Percentiles rank a stretch among this genome's conserved stretches.
phyloP scores from a whole-genome alignment of 2,113 vertebrate genomes.

The Lepidothrix coronata region DNA sequence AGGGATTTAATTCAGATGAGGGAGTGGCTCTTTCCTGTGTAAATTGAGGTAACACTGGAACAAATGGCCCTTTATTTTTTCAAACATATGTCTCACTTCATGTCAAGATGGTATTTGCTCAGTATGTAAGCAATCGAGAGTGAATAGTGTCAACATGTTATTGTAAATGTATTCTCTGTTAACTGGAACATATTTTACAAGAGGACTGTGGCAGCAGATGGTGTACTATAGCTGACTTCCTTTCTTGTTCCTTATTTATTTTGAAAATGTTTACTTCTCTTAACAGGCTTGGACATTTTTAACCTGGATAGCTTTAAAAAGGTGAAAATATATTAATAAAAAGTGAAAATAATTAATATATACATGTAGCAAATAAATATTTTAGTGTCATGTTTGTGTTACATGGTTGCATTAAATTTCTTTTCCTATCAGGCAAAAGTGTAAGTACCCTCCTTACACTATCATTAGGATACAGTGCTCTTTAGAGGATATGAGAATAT shows the following conservation, averaged over 20 bases:
- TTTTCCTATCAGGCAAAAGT: background rate
- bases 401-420: background rate
- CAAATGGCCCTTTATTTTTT: background rate
- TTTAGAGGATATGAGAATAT: background rate
- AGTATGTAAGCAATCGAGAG: background rate
- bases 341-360: background rate
- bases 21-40: background rate
- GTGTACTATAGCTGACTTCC: background rate
- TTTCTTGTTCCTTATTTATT: slow-evolving; percentile 5
- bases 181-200: background rate
- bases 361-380: slow-evolving; percentile 34
- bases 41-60: background rate
- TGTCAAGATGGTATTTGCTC: background rate
- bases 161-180: background rate
- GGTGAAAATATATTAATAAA: background rate
- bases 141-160: background rate
- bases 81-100: background rate
- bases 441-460: background rate
- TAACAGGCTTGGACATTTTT: background rate
- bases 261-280: background rate
- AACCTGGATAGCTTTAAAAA: background rate
- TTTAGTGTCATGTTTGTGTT: background rate
- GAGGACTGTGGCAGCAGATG: background rate
- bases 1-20: background rate
- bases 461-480: background rate